Percentiles rank a stretch among this genome's conserved stretches.
phyloP scores from a whole-genome alignment of 2,888 invertebrate genomes.

The Xestia c-nigrum region DNA sequence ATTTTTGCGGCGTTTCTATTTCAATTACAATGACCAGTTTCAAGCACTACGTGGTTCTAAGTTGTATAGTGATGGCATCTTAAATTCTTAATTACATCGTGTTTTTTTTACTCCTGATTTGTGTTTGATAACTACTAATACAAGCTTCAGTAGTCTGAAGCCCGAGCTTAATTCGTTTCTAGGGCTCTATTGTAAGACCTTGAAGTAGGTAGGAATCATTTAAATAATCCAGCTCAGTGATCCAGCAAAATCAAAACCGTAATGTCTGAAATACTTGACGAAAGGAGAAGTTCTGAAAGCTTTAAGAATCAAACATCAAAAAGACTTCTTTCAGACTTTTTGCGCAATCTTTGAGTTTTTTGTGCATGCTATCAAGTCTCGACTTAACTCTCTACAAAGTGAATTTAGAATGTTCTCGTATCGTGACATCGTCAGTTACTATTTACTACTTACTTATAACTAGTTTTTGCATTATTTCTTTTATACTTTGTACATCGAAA shows the following conservation, averaged over 20 bases:
- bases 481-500: slow-evolving; percentile 13
- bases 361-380: slow-evolving; percentile 17
- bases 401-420: slow-evolving; percentile 35
- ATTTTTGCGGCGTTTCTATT: slow-evolving; percentile 16
- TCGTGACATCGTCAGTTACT: slow-evolving; percentile 27
- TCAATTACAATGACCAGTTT: slow-evolving; percentile 6
- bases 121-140: background rate
- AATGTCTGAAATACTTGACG: background rate
- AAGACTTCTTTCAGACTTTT: background rate
- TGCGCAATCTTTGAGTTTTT: slow-evolving; percentile 18
- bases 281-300: background rate
- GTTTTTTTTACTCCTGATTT: background rate
- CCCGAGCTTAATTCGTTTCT: background rate
- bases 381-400: slow-evolving; percentile 16
- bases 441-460: too few relatives aligned
- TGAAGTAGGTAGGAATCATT: background rate
- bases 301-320: background rate
- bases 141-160: too few relatives aligned
- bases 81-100: background rate
- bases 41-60: background rate
- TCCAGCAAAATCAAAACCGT: background rate
- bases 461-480: slow-evolving; percentile 20
- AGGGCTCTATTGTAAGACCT: background rate
- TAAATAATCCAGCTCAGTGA: background rate
- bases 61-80: background rate